Evolutionary conservation across 2,888 invertebrate species (phyloP), one percentile per base, ranked within the genome.

Genomic region (Drosophila rubida): DNA sequence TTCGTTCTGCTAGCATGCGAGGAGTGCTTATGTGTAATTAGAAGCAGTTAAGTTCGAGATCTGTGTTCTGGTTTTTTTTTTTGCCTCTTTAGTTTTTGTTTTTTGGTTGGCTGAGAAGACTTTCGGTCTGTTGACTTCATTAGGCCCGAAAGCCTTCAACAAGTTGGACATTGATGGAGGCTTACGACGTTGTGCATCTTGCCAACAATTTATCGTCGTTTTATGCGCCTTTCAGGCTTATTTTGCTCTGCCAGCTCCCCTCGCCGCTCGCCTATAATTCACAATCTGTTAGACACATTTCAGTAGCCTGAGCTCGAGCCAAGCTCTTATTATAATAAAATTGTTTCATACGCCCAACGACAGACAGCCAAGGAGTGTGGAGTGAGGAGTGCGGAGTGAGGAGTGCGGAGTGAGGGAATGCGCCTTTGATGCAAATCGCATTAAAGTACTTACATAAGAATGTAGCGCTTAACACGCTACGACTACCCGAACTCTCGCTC

Each of bases 251-350:
- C 32, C 35, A 14, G 5, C 23, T 13, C 23, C 11, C 4, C 7
- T 35, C 44, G 23, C 45, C 23, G 23, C 25, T 30, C 14, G 16
- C 14, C 51, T 51, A 53, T 68, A 45, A 61, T 61, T 64, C 63
- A 64, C 62, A 63, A 63, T 68, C 63, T 71, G 46, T 71, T 68
- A 61, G 68, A 71, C 71, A 68, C 71, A 64, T 71, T 67, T 67
- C 66, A 67, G 62, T 69, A 60, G 65, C 69, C 53, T 48, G 41
- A 41, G 39, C 63, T 39, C 22, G n/a, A 60, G 58, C 49, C 57
- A 48, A 65, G 65, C 54, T 57, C 63, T 57, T 55, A 62, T 67
- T 67, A 67, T 67, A 67, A 71, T 71, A 68, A 71, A 71, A 71
- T 71, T 71, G 71, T 71, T 68, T 61, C 71, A 71, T 53, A 54